phyloP scores from a whole-genome alignment of 2,888 invertebrate genomes.

The Agrenia bidenticulata region DNA sequence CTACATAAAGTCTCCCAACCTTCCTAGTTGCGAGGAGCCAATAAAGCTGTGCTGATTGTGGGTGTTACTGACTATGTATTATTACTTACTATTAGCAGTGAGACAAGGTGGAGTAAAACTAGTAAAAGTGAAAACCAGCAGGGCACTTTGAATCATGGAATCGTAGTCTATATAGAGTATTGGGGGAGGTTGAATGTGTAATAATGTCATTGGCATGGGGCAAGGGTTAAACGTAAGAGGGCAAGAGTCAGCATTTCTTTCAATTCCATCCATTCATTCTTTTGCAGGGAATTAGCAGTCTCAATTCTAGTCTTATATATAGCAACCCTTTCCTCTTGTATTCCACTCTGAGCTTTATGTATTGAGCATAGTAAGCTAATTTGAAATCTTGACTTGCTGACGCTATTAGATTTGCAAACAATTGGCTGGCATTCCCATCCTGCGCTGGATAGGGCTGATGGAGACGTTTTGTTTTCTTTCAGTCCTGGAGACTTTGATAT shows the following conservation, averaged over 20 bases:
- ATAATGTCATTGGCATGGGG: background rate
- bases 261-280: conserved; percentile 2
- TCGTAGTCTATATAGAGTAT: background rate
- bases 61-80: background rate
- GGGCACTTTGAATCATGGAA: too few relatives aligned
- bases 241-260: conserved; percentile 9
- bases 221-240: background rate
- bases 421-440: background rate
- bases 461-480: too few relatives aligned
- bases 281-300: conserved; percentile 2
- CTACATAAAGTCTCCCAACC: too few relatives aligned
- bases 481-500: too few relatives aligned
- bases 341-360: background rate
- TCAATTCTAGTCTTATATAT: too few relatives aligned
- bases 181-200: background rate
- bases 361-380: background rate
- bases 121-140: too few relatives aligned
- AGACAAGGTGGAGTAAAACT: background rate
- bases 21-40: too few relatives aligned
- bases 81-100: background rate
- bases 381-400: conserved; percentile 4
- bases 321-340: background rate
- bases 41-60: background rate
- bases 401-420: background rate
- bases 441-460: too few relatives aligned